Evolutionary conservation across 2,113 vertebrate genomes (phyloP), one percentile per base, ranked within the genome.

Genomic region (Lichenostomus cassidix): DNA sequence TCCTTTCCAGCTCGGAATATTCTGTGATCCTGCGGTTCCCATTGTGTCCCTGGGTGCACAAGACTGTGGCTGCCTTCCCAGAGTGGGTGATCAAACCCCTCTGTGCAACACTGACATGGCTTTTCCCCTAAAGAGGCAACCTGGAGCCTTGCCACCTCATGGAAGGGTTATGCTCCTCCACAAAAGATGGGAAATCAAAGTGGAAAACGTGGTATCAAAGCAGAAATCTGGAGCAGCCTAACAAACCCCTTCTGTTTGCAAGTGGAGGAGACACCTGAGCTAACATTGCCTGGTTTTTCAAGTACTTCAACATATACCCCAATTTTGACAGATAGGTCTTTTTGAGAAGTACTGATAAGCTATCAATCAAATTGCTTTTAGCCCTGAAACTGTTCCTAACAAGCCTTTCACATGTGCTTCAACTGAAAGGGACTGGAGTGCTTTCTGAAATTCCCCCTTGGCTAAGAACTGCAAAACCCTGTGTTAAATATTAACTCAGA

Each of bases 401-500:
- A 53, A 73, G 39, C 53, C 3, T 80, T 83, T 88, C 79, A 67
- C 14, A 0, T 16, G 59, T 37, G 47, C 46, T 69, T 56, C 47
- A 79, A 19, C 39, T 39, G 56, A 89, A 85, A 81, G 46, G 59
- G 56, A 41, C n/a, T 76, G 5, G 28, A 92, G 55, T 50, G 49
- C 49, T 55, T 71, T 77, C 67, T 84, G 77, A 94, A 81, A 69
- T 33, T 63, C 46, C 75, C 41, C 33, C 25, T 37, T 42, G 47
- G 70, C 22, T 42, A 62, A 41, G 25, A 74, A 47, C 39, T 86
- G 56, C 52, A 74, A 49, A 91, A 55, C 46, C 49, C 22, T 3
- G 15, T 12, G 79, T 93, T 94, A 92, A 89, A 85, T 42, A 94
- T 90, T 92, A 95, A 93, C 82, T 87, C 44, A 11, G n/a, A 58